Base-by-base conservation (phyloP, 2,113 vertebrate species). In the Oryzias celebensis region DNA sequence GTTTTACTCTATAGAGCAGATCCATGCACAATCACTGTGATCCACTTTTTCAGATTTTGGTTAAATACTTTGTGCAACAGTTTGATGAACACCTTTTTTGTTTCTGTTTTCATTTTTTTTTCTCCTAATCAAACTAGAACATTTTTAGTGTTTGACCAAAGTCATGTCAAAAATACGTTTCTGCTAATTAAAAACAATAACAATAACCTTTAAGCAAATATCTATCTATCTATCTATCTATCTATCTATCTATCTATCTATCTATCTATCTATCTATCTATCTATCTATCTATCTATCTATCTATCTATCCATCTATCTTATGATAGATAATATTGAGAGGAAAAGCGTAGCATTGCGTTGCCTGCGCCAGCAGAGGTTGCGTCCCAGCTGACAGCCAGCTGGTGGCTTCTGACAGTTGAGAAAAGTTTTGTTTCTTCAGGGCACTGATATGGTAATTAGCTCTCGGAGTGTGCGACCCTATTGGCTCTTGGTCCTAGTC, bases 331-430 rank as follows among this genome's bases (percentile, higher is more conserved):
- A 12, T 36, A 36, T 36, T 3, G 1, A 36, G 10, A 36, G 36
- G 7, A 36, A 36, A 36, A 36, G 36, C 36, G 8, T 10, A 36
- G 36, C 15, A 59, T 54, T 6, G 54, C 0, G 14, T 2, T 0
- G 5, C 6, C 0, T 58, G 51, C 8, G 14, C 46, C 18, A 78
- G 65, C 62, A 79, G 89, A 88, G 92, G 92, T 48, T 22, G 45
- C 6, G 72, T 75, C 87, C 90, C 92, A 90, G 92, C 94, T 96
- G 95, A 95, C 94, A 96, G 94, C 95, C 95, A 97, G 95, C 94
- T 98, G 94, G 94, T 89, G 87, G 86, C 77, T 76, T 77, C 74
- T 95, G 94, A 96, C 94, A 95, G 94, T 93, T 84, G 85, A 73
- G 83, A 91, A 94, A 97, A 96, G 90, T 96, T 96, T 90, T 88